Conservation (phyloP, 2,113 vertebrate species). For the Dromiciops gliroides region DNA sequence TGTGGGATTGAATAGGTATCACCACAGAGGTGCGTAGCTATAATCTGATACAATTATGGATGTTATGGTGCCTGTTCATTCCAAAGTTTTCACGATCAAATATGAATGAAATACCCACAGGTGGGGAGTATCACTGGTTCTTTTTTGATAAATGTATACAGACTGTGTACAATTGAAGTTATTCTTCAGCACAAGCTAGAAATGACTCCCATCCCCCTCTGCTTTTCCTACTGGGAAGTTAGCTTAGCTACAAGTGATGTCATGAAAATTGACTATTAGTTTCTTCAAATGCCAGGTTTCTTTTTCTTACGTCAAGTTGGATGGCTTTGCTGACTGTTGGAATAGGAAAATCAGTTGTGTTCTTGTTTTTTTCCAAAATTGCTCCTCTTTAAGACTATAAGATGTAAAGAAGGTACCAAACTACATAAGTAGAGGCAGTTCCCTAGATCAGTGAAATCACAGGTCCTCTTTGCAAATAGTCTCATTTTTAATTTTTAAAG, state of each 20-base stretch:
- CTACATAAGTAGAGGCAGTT: neutral
- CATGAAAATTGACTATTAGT: neutral
- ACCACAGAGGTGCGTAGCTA: neutral
- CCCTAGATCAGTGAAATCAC: neutral
- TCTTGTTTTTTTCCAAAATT: neutral
- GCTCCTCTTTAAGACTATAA: neutral
- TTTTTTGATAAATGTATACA: slow-evolving; percentile 1
- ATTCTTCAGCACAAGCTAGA: neutral
- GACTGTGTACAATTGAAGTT: neutral
- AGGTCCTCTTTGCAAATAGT: neutral
- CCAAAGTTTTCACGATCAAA: neutral
- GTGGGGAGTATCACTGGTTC: neutral
- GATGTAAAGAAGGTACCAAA: neutral
- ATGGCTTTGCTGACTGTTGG: neutral
- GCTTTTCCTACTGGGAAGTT: neutral
- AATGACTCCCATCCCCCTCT: neutral
- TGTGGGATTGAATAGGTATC: neutral
- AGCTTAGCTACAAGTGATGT: neutral
- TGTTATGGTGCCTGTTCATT: neutral
- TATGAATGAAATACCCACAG: neutral
- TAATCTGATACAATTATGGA: neutral
- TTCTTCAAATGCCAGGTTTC: neutral
- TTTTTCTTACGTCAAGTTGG: neutral
- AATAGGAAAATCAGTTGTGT: neutral
- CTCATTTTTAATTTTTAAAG: neutral